A percentile compares a stretch with the other conserved stretches of the same genome.
phyloP scores from a whole-genome alignment of 2,888 invertebrate species.

The Lobophora halterata region DNA sequence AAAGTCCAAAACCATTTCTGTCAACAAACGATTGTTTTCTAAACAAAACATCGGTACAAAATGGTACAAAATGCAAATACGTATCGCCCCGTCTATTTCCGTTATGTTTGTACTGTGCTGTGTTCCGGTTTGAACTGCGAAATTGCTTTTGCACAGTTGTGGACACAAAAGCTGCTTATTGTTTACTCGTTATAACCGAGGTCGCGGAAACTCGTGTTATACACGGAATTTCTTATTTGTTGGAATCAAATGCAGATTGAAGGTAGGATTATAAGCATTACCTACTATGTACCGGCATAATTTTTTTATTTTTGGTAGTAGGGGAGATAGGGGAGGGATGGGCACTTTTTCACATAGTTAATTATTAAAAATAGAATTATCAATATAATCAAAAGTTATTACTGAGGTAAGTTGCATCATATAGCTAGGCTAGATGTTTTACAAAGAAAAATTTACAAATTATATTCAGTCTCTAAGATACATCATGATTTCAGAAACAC shows the following conservation, averaged over 20 bases:
- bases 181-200: conserved; percentile 4
- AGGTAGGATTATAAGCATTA: too few species aligned
- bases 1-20: too few species aligned
- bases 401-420: conserved; percentile 11
- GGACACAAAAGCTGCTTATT: conserved; percentile 10
- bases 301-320: too few species aligned
- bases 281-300: too few species aligned
- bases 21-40: not conserved
- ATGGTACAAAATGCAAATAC: conserved; percentile 2
- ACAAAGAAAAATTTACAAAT: conserved; percentile 3
- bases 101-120: conserved; percentile 17
- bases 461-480: conserved; percentile 1
- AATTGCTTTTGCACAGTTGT: conserved; percentile 27
- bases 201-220: too few species aligned
- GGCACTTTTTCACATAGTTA: conserved; percentile 4
- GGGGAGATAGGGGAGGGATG: conserved; percentile 8
- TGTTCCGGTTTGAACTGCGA: conserved; percentile 23
- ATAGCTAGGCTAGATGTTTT: conserved; percentile 18
- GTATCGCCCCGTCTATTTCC: conserved; percentile 29
- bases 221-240: too few species aligned
- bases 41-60: not conserved
- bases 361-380: not conserved
- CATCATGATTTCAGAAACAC: conserved; percentile 1
- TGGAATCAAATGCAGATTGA: too few species aligned
- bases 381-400: too few species aligned